Base-by-base conservation (phyloP, 2,888 invertebrate genomes). In the Trisateles emortualis region DNA sequence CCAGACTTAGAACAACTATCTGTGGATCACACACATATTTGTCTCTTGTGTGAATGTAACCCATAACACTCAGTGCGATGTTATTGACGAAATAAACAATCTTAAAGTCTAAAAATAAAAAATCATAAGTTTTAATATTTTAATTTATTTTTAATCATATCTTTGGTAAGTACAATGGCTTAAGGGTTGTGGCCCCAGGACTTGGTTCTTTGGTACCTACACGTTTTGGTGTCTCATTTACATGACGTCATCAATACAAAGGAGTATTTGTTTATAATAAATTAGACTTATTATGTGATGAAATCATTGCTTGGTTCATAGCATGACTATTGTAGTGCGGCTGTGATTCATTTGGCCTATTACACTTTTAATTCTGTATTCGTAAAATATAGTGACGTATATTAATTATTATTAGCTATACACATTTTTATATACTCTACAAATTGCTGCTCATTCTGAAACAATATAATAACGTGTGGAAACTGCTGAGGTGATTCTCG, bases 151-250 rank as follows among this genome's bases (percentile, higher is more conserved):
- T 79, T 67, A 67, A 59, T 78, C 78, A 82, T 87, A 89, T 90
- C 91, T 92, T 92, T 92, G 92, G 92, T 92, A 90, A 88, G 88
- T 89, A 87, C 88, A 90, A 87, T 87, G 87, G 88, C 84, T 81
- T 82, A 61, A 68, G 85, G 85, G 85, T 77, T 77, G 68, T 87
- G 85, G 84, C 84, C 89, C 87, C 87, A 64, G 75, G 61, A 66
- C 62, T 87, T 88, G 84, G 84, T 88, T 88, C 88, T 88, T 88
- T 88, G 86, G 84, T 84, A 78, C 68, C 67, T 75, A 74, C 52
- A 51, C 54, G 44, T 58, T 50, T 59, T 58, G 67, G 51, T 53
- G 56, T 63, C n/a, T 58, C 9, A 45, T 13, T 55, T 51, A 43
- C n/a, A 47, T 14, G 29, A 49, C 48, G 10, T 58, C 36, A 35